Percentiles rank a stretch among this genome's conserved stretches.
phyloP scores from a whole-genome alignment of 2,888 invertebrate species.

The Drosophila lacicola region DNA sequence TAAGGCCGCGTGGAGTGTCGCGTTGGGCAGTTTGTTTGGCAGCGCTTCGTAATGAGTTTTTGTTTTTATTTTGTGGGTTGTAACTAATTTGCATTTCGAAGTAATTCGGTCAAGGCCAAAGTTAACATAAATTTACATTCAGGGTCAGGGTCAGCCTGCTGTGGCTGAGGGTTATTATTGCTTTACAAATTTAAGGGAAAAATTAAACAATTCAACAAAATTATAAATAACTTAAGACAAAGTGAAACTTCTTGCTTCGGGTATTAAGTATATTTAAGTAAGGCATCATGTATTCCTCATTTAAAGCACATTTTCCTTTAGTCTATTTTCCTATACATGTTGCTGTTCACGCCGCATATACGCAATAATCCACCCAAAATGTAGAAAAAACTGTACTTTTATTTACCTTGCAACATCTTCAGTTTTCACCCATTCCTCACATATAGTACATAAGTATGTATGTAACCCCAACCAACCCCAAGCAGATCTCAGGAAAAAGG shows the following conservation, averaged over 20 bases:
- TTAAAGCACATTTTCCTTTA: too few relatives aligned
- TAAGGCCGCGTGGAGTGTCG: slow-evolving; percentile 58
- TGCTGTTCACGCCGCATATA: neutral
- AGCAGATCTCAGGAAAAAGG: slow-evolving; percentile 27
- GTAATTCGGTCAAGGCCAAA: slow-evolving; percentile 75
- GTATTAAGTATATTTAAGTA: too few relatives aligned
- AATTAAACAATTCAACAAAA: neutral
- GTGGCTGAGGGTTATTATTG: neutral
- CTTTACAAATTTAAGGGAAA: slow-evolving; percentile 7
- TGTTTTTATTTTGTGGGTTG: slow-evolving; percentile 54
- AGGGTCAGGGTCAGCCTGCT: slow-evolving; percentile 45
- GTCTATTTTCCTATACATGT: too few relatives aligned
- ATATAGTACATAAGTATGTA: slow-evolving; percentile 13
- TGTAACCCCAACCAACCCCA: slow-evolving; percentile 19
- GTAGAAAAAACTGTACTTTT: slow-evolving; percentile 51
- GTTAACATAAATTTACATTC: slow-evolving; percentile 58
- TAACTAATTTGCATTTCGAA: slow-evolving; percentile 73
- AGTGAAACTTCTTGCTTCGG: neutral
- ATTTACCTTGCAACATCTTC: slow-evolving; percentile 36
- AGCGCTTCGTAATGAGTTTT: slow-evolving; percentile 61
- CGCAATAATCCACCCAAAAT: neutral
- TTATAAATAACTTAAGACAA: neutral
- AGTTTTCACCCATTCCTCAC: slow-evolving; percentile 7
- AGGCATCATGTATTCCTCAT: too few relatives aligned
- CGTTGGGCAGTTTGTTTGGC: slow-evolving; percentile 26